These are phyloP conservation scores for Magallana gigas DNA, from an alignment of 1,140 invertebrate genomes.

Conservation along the genomic window DNA sequence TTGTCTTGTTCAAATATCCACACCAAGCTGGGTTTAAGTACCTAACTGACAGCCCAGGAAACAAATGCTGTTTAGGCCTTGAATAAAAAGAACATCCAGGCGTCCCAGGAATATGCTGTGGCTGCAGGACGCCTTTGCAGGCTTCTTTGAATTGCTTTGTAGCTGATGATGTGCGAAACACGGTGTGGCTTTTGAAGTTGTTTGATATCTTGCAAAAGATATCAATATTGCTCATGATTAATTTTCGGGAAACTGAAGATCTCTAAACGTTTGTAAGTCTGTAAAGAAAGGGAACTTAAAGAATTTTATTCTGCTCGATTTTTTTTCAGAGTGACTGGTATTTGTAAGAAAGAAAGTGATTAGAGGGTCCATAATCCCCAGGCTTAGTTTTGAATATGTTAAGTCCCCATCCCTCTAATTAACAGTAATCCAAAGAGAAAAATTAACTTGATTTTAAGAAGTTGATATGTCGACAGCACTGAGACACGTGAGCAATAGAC, in stretches of 20 bases:
- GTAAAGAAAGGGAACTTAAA: too few species aligned
- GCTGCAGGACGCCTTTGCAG: slow-evolving; percentile 23
- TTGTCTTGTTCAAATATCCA: slow-evolving; percentile 22
- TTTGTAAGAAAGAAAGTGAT: too few species aligned
- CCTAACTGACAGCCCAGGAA: not conserved
- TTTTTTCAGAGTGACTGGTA: too few species aligned
- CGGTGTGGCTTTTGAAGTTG: slow-evolving; percentile 17
- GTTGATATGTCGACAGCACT: not conserved
- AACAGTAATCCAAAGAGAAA: not conserved
- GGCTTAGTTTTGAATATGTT: not conserved
- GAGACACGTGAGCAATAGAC: not conserved
- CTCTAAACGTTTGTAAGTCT: too few species aligned
- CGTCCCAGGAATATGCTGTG: not conserved
- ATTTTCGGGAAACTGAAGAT: not conserved
- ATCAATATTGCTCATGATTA: slow-evolving; percentile 3
- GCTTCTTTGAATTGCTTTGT: slow-evolving; percentile 18
- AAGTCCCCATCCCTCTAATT: not conserved
- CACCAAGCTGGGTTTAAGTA: slow-evolving; percentile 16
- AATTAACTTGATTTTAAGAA: not conserved
- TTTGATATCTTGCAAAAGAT: slow-evolving; percentile 29
- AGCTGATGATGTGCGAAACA: not conserved
- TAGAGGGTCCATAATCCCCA: not conserved
- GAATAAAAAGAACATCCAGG: slow-evolving; percentile 14
- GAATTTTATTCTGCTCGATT: too few species aligned
- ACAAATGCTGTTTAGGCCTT: slow-evolving; percentile 19